phyloP scores from a whole-genome alignment of 2,113 vertebrate species.

The Myotis lucifugus region DNA sequence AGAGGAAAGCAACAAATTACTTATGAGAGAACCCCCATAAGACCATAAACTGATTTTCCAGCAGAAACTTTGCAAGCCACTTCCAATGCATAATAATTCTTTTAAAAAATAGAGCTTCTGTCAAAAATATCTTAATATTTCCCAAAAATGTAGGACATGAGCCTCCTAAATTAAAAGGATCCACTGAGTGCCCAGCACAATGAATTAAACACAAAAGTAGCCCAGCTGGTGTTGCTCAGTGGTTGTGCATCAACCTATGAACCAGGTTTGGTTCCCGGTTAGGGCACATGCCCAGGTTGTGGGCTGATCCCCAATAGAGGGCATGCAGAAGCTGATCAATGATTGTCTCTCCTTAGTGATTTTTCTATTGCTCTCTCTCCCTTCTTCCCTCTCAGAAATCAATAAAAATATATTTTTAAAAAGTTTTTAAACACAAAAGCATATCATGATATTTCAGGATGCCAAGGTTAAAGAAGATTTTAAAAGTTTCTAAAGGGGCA shows the following conservation, averaged over 20 bases:
- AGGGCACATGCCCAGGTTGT: no score
- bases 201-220: not conserved
- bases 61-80: not conserved
- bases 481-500: not conserved
- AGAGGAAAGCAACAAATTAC: not conserved
- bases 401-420: no score
- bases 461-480: not conserved
- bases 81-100: not conserved
- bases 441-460: not conserved
- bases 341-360: no score
- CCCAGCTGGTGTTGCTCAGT: no score
- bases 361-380: no score
- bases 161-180: slow-evolving; percentile 14
- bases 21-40: not conserved
- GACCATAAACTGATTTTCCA: not conserved
- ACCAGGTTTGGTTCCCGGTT: no score
- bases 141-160: not conserved
- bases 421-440: not conserved
- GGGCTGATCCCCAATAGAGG: no score
- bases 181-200: not conserved
- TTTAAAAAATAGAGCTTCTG: not conserved
- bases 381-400: no score
- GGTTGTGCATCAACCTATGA: no score
- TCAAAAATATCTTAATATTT: not conserved
- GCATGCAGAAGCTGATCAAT: no score